Conservation (phyloP, 2,113 vertebrate species). For the Siphamia tubifer region DNA sequence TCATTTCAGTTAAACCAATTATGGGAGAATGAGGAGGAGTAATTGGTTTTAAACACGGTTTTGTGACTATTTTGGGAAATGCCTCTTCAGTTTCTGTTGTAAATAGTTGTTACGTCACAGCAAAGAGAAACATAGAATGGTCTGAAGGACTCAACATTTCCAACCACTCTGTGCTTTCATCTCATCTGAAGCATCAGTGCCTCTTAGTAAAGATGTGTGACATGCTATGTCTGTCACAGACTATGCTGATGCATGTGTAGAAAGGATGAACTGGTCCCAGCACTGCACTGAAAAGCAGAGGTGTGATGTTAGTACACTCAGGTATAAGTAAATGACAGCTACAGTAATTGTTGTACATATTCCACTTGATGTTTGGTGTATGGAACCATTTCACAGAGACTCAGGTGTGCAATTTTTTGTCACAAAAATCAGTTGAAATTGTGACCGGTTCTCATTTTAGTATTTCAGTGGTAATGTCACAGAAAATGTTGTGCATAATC, state of each 20-base stretch:
- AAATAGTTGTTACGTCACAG: not conserved
- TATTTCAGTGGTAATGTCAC: not conserved
- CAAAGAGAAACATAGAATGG: not conserved
- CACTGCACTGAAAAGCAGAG: not conserved
- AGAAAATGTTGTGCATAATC: constrained; percentile 57
- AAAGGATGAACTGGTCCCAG: constrained; percentile 30
- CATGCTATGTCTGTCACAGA: constrained; percentile 25
- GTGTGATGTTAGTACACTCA: not conserved
- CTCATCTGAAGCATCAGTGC: not conserved
- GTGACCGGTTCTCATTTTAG: constrained; percentile 1
- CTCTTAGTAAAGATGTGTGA: constrained; percentile 37
- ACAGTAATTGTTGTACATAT: not conserved
- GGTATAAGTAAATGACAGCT: constrained; percentile 12
- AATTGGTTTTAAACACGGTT: not conserved
- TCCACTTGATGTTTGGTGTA: not conserved
- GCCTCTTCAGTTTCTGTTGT: not conserved
- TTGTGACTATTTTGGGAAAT: not conserved
- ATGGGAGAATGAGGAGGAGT: not conserved
- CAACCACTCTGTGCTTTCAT: not conserved
- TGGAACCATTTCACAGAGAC: not conserved
- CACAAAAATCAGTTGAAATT: not conserved
- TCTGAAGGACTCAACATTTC: constrained; percentile 8
- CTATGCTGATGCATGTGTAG: constrained; percentile 19
- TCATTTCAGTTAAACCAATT: not conserved
- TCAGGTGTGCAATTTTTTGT: constrained; percentile 1